Percentiles rank a stretch among this genome's conserved stretches.
These are phyloP conservation scores for Oryzias sinensis DNA, from an alignment of 2,797 vertebrate genomes.

Conservation along the genomic window DNA sequence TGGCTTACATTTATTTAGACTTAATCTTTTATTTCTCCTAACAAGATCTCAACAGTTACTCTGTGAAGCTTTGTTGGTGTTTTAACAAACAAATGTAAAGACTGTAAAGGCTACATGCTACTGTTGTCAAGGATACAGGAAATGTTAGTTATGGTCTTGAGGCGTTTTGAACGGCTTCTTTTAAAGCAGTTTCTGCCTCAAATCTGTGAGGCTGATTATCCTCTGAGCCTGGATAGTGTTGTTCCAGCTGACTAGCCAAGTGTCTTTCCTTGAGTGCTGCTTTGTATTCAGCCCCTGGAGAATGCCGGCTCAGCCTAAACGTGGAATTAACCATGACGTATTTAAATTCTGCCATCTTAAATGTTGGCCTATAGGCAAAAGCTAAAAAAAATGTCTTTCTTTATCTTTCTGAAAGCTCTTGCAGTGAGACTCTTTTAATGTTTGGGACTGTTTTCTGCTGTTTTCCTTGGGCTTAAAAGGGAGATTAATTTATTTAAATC, in stretches of 20 bases:
- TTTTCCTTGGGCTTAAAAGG: slow-evolving; percentile 48
- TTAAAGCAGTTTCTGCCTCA: slow-evolving; percentile 40
- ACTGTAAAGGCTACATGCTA: slow-evolving; percentile 7
- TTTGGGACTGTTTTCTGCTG: slow-evolving; percentile 35
- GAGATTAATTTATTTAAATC: slow-evolving; percentile 75
- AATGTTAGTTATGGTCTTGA: slow-evolving; percentile 13
- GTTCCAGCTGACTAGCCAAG: slow-evolving; percentile 67
- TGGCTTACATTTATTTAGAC: slow-evolving; percentile 9
- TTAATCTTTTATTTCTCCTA: slow-evolving; percentile 3
- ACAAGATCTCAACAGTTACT: slow-evolving; percentile 8
- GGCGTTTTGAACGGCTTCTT: slow-evolving; percentile 28
- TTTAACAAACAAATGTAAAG: slow-evolving; percentile 13
- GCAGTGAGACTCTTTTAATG: slow-evolving; percentile 9
- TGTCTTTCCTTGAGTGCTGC: slow-evolving; percentile 45
- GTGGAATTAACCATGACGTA: slow-evolving; percentile 59
- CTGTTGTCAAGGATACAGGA: slow-evolving; percentile 24
- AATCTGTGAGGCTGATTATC: slow-evolving; percentile 55
- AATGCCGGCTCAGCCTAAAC: slow-evolving; percentile 49
- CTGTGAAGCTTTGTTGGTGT: slow-evolving; percentile 7
- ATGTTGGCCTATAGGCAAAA: slow-evolving; percentile 37
- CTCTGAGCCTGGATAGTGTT: slow-evolving; percentile 41
- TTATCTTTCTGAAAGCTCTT: slow-evolving; percentile 43
- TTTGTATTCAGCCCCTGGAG: slow-evolving; percentile 62
- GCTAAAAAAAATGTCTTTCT: slow-evolving; percentile 38
- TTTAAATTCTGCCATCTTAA: slow-evolving; percentile 50